These are phyloP conservation scores for Lophochroa leadbeateri DNA, from an alignment of 2,113 vertebrate genomes.

Conservation along the genomic window DNA sequence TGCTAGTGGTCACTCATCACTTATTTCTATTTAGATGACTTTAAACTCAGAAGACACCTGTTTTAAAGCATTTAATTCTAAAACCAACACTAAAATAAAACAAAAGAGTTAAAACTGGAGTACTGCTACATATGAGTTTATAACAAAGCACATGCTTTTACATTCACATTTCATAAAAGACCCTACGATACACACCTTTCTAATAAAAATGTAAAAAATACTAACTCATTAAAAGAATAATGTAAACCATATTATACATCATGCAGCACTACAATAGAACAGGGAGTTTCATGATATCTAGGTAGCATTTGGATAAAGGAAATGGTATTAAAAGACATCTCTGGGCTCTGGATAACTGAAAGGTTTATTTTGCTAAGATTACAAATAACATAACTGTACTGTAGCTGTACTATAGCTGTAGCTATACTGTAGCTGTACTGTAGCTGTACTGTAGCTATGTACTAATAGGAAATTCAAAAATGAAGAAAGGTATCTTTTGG, in stretches of 20 bases:
- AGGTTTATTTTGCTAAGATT: background rate
- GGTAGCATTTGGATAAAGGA: background rate
- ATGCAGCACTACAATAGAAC: background rate
- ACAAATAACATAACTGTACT: background rate
- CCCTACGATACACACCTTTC: background rate
- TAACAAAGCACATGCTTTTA: background rate
- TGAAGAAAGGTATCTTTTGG: background rate
- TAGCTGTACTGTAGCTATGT: background rate
- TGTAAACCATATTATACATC: background rate
- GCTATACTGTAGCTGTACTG: no score
- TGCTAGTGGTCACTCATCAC: background rate
- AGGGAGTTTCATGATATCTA: background rate
- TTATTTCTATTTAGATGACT: background rate
- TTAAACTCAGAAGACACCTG: background rate
- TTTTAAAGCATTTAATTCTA: slow-evolving; percentile 7
- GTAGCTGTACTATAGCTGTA: background rate
- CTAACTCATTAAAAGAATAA: background rate
- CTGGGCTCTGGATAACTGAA: background rate
- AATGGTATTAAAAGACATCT: background rate
- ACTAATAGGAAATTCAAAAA: background rate
- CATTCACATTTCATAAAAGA: background rate
- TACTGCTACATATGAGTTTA: background rate
- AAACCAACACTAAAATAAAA: background rate
- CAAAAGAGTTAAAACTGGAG: background rate
- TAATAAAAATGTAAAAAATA: background rate